Percentiles rank a stretch among this genome's conserved stretches.
Evolutionary conservation across 2,888 invertebrate species (phyloP).

Genomic region (Drosophila colorata): DNA sequence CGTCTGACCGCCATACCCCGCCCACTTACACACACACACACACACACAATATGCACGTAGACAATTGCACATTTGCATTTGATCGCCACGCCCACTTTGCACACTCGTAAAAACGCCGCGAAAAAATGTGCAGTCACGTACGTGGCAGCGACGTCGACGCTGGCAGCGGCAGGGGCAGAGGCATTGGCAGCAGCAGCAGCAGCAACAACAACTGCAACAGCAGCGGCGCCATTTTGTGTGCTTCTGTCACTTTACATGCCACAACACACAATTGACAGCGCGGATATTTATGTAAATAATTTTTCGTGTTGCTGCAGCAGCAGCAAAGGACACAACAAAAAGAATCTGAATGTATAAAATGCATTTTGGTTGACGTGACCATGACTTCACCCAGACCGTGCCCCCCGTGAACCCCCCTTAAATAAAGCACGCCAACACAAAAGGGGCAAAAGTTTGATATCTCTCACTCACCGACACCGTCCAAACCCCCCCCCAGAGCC

Average conservation of each 20-base stretch:
- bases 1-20: slow-evolving; percentile 64
- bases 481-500: not conserved
- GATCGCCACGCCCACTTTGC: slow-evolving; percentile 70
- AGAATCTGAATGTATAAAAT: slow-evolving; percentile 58
- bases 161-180: slow-evolving; percentile 19
- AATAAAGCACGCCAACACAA: slow-evolving; percentile 27
- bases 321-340: slow-evolving; percentile 44
- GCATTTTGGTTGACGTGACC: slow-evolving; percentile 77
- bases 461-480: slow-evolving; percentile 36
- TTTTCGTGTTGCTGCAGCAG: slow-evolving; percentile 73
- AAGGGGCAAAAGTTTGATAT: slow-evolving; percentile 33
- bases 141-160: slow-evolving; percentile 34
- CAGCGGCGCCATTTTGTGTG: slow-evolving; percentile 75
- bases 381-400: slow-evolving; percentile 16
- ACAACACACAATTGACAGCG: slow-evolving; percentile 79
- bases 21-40: slow-evolving; percentile 11
- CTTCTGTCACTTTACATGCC: slow-evolving; percentile 80
- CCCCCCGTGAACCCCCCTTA: not conserved
- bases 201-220: slow-evolving; percentile 2
- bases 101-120: slow-evolving; percentile 54
- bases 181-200: slow-evolving; percentile 9
- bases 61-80: slow-evolving; percentile 71
- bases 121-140: slow-evolving; percentile 74
- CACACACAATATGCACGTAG: slow-evolving; percentile 22
- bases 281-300: slow-evolving; percentile 77